A percentile compares a stretch with the other conserved stretches of the same genome.
phyloP scores from a whole-genome alignment of 2,797 vertebrate genomes.

The Acanthopagrus latus region DNA sequence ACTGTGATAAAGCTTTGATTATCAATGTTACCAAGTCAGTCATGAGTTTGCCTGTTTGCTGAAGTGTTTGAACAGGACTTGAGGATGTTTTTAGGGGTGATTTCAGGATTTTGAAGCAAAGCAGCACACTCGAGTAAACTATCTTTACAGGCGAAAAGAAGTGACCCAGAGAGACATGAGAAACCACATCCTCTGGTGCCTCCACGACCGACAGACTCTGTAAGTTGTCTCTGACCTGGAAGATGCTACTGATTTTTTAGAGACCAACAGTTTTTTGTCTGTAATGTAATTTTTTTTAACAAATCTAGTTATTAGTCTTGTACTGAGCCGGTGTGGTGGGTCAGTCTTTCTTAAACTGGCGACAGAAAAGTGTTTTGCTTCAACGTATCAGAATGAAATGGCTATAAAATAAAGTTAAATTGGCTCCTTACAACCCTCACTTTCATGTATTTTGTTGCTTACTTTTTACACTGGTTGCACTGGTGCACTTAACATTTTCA shows the following conservation, averaged over 20 bases:
- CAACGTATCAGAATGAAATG: too few species aligned
- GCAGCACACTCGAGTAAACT: background rate
- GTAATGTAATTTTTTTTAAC: background rate
- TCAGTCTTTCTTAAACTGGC: too few species aligned
- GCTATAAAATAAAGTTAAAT: too few species aligned
- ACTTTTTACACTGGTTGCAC: too few species aligned
- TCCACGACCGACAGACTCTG: constrained; percentile 42
- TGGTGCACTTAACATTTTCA: too few species aligned
- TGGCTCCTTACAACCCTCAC: too few species aligned
- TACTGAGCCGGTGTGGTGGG: background rate
- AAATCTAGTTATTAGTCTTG: background rate
- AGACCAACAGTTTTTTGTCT: background rate
- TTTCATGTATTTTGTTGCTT: too few species aligned
- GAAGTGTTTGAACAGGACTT: background rate
- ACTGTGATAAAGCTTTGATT: constrained; percentile 2
- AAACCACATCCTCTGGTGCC: constrained; percentile 49
- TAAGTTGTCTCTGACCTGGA: constrained; percentile 29
- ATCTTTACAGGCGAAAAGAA: constrained; percentile 50
- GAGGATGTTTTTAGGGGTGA: background rate
- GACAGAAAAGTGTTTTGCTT: too few species aligned
- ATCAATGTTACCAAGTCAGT: background rate
- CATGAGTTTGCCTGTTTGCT: constrained; percentile 3
- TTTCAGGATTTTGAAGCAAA: background rate
- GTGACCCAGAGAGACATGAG: constrained; percentile 14
- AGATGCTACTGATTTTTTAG: background rate